Conservation (phyloP, 1,140 invertebrate genomes). For the Drosophila obscura region DNA sequence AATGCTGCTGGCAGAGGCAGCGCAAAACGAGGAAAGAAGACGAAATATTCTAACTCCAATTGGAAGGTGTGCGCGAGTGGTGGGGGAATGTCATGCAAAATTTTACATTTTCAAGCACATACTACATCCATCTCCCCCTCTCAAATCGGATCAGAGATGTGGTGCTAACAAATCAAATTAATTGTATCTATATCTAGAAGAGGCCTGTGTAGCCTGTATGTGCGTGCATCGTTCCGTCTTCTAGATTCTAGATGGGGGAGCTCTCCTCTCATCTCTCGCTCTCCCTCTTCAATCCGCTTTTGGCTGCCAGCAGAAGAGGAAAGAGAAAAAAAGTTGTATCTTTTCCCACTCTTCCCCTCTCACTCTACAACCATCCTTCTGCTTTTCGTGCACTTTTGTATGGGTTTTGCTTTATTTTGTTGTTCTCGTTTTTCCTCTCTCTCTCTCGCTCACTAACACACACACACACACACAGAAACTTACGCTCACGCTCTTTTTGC, state of each 20-base stretch:
- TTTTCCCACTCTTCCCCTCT: slow-evolving; percentile 49
- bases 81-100: slow-evolving; percentile 17
- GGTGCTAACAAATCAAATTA: slow-evolving; percentile 72
- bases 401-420: slow-evolving; percentile 74
- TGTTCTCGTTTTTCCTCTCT: slow-evolving; percentile 56
- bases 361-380: slow-evolving; percentile 41
- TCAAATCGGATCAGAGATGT: not conserved
- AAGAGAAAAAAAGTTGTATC: slow-evolving; percentile 65
- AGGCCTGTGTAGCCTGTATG: slow-evolving; percentile 46
- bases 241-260: slow-evolving; percentile 67
- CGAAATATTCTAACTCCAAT: slow-evolving; percentile 55
- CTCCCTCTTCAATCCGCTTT: slow-evolving; percentile 57
- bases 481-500: slow-evolving; percentile 33
- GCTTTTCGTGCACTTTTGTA: slow-evolving; percentile 77
- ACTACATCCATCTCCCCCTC: slow-evolving; percentile 12
- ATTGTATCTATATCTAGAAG: slow-evolving; percentile 69
- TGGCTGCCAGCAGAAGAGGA: slow-evolving; percentile 49
- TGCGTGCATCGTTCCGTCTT: slow-evolving; percentile 67
- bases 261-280: slow-evolving; percentile 20
- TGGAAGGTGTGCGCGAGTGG: slow-evolving; percentile 10
- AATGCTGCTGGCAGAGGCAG: slow-evolving; percentile 13
- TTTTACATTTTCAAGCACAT: slow-evolving; percentile 35
- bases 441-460: slow-evolving; percentile 21
- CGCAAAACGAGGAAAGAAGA: slow-evolving; percentile 36
- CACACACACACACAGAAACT: slow-evolving; percentile 3